A percentile compares a stretch with the other conserved stretches of the same genome.
Evolutionary conservation across 1,140 invertebrate species (phyloP).

Genomic region (Eciton burchellii): DNA sequence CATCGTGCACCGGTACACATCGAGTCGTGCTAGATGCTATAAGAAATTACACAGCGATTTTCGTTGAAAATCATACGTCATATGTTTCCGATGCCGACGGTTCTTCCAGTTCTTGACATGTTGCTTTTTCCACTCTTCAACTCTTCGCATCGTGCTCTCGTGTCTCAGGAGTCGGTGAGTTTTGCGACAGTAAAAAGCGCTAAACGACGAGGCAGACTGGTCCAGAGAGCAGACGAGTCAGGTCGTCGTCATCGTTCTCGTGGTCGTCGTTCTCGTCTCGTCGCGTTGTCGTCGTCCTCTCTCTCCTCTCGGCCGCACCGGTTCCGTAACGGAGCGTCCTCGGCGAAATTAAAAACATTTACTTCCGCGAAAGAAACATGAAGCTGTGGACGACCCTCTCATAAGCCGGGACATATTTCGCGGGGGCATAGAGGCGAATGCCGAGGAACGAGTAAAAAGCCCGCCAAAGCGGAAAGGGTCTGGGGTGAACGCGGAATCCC

Average conservation of each 20-base stretch:
- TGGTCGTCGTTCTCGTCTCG: conserved; percentile 43
- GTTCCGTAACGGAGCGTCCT: conserved; percentile 38
- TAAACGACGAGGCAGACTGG: conserved; percentile 63
- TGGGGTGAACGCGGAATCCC: conserved; percentile 27
- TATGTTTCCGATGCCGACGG: not conserved
- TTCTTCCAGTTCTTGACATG: conserved; percentile 1
- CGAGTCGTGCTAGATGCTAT: not conserved
- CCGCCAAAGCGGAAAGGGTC: conserved; percentile 34
- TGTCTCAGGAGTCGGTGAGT: conserved; percentile 57
- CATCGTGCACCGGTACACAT: not conserved
- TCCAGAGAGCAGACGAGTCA: conserved; percentile 41
- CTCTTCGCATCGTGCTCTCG: not conserved
- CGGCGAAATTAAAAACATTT: conserved; percentile 78
- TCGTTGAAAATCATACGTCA: not conserved
- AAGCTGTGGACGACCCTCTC: conserved; percentile 67
- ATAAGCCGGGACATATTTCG: conserved; percentile 76
- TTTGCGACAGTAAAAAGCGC: conserved; percentile 61
- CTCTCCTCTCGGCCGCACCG: conserved; percentile 2
- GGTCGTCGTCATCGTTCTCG: conserved; percentile 28
- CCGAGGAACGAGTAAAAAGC: conserved; percentile 63
- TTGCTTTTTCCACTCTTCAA: conserved; percentile 22
- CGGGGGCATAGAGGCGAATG: conserved; percentile 6
- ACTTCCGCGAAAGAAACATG: conserved; percentile 73
- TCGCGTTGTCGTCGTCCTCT: conserved; percentile 54
- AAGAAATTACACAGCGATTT: conserved; percentile 6